Evolutionary conservation across 2,113 vertebrate species (phyloP).

Genomic region (Ranitomeya imitator): DNA sequence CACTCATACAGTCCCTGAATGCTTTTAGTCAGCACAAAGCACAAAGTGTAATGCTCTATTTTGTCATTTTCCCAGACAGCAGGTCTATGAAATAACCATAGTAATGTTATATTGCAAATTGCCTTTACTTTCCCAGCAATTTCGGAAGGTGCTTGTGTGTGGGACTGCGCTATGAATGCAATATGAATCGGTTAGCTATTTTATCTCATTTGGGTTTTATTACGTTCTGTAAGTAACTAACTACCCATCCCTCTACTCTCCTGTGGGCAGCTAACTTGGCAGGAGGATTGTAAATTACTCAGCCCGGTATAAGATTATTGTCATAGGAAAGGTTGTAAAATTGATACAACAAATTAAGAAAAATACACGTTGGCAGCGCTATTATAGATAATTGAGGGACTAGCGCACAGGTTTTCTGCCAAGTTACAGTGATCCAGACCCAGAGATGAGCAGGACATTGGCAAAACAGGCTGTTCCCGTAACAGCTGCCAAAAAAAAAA

Average conservation of each 20-base stretch:
- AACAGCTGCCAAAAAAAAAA: conserved; percentile 34
- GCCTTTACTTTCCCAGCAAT: conserved; percentile 24
- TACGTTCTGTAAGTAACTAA: conserved; percentile 47
- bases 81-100: conserved; percentile 43
- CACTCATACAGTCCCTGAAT: background rate
- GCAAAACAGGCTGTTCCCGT: conserved; percentile 39
- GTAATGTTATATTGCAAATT: conserved; percentile 36
- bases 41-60: conserved; percentile 35
- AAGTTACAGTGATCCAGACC: conserved; percentile 28
- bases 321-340: conserved; percentile 55
- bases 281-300: conserved; percentile 50
- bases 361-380: conserved; percentile 49
- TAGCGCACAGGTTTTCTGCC: conserved; percentile 19
- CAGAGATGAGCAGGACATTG: conserved; percentile 36
- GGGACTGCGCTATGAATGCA: conserved; percentile 34
- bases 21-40: conserved; percentile 41
- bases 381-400: conserved; percentile 44
- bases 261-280: conserved; percentile 40
- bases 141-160: background rate
- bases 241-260: conserved; percentile 26
- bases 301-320: conserved; percentile 43
- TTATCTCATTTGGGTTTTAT: conserved; percentile 50
- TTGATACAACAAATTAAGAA: conserved; percentile 57
- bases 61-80: conserved; percentile 31
- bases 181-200: conserved; percentile 29